These are phyloP conservation scores for Myioborus melanocephalus DNA, from an alignment of 2,797 vertebrate species.

Conservation along the genomic window DNA sequence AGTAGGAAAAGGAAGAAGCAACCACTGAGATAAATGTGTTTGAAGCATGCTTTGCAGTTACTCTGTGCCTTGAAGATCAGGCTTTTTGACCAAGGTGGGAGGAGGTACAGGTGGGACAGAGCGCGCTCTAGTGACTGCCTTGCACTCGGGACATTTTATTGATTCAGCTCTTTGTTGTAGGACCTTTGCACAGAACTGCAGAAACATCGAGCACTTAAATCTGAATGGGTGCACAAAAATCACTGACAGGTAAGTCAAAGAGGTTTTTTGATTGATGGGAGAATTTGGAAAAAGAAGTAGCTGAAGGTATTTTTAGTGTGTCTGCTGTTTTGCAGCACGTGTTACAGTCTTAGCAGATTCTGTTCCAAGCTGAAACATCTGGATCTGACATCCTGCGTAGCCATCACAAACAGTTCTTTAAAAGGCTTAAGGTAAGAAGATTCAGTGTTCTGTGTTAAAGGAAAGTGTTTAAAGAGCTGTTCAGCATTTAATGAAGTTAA, in stretches of 20 bases:
- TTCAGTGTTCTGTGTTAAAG: background rate
- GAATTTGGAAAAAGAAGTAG: slow-evolving; percentile 30
- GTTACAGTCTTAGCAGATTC: slow-evolving; percentile 95
- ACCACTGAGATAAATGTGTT: background rate
- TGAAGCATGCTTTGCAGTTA: background rate
- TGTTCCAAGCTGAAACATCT: slow-evolving; percentile 93
- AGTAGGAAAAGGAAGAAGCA: background rate
- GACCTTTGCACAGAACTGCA: slow-evolving; percentile 96
- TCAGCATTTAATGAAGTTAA: background rate
- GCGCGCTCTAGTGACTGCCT: slow-evolving; percentile 9
- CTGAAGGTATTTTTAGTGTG: slow-evolving; percentile 67
- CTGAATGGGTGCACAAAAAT: slow-evolving; percentile 97
- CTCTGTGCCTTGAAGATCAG: background rate
- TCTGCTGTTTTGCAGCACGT: slow-evolving; percentile 83
- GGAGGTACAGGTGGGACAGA: background rate
- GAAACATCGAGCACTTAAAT: slow-evolving; percentile 94
- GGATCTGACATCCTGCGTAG: slow-evolving; percentile 94
- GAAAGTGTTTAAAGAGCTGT: background rate
- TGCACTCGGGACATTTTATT: background rate
- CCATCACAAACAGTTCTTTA: slow-evolving; percentile 92
- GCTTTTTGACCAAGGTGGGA: background rate
- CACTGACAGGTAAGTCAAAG: slow-evolving; percentile 83
- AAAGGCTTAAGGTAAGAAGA: slow-evolving; percentile 89
- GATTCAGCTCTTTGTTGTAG: slow-evolving; percentile 65
- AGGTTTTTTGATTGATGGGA: background rate